Conservation (phyloP, 2,797 vertebrate genomes). For the Chelon auratus region DNA sequence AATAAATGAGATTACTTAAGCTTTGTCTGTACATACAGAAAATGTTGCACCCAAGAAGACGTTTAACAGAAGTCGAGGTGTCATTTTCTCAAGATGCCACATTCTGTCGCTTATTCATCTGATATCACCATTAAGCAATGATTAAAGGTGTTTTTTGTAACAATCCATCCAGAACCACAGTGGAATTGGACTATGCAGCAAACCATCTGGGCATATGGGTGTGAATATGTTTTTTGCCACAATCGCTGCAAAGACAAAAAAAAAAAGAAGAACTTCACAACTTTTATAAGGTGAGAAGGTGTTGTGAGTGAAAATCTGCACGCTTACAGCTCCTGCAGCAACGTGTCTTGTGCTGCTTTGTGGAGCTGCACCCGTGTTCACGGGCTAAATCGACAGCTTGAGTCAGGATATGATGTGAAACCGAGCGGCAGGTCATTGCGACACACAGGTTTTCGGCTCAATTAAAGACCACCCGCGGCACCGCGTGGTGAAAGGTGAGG, state of each 20-base stretch:
- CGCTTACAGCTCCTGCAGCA: conserved; percentile 3
- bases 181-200: not conserved
- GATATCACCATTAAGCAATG: conserved; percentile 17
- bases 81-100: not conserved
- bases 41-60: not conserved
- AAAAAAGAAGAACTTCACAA: conserved; percentile 34
- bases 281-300: conserved; percentile 20
- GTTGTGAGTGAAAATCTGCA: conserved; percentile 2
- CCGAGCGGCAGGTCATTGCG: conserved; percentile 20
- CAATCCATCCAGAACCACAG: not conserved
- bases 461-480: conserved; percentile 32
- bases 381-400: conserved; percentile 14
- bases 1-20: not conserved
- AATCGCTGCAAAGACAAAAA: conserved; percentile 2
- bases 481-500: conserved; percentile 20
- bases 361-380: not conserved
- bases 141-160: conserved; percentile 26
- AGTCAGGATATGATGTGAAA: conserved; percentile 15
- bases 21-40: too few species aligned
- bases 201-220: conserved; percentile 25
- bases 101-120: not conserved
- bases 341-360: not conserved
- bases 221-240: conserved; percentile 29
- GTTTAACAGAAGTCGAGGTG: not conserved
- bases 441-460: conserved; percentile 16